These are phyloP conservation scores for Ischnura elegans DNA, from an alignment of 2,888 invertebrate genomes.

Conservation along the genomic window DNA sequence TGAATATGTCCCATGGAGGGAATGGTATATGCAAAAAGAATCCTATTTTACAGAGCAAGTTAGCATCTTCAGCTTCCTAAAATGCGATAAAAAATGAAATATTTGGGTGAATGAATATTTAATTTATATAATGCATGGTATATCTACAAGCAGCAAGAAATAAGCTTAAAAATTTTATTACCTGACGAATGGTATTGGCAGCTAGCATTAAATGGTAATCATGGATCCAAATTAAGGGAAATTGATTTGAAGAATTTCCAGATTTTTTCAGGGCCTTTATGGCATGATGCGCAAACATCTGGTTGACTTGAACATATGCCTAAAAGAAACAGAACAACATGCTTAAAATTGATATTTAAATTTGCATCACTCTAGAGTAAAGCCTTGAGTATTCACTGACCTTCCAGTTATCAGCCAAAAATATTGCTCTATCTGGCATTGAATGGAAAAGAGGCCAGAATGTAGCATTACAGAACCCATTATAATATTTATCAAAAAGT, in stretches of 20 bases:
- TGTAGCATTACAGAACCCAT: constrained; percentile 78
- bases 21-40: constrained; percentile 81
- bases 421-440: constrained; percentile 77
- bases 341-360: background rate
- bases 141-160: background rate
- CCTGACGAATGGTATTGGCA: constrained; percentile 78
- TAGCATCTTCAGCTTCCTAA: constrained; percentile 76
- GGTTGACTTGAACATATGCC: constrained; percentile 76
- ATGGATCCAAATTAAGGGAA: constrained; percentile 80
- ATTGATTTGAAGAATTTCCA: constrained; percentile 73
- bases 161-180: constrained; percentile 70
- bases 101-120: background rate
- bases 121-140: background rate
- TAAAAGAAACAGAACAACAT: constrained; percentile 69
- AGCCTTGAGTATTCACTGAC: constrained; percentile 71
- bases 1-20: constrained; percentile 79
- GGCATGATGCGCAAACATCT: constrained; percentile 76
- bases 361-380: background rate
- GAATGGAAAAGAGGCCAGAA: constrained; percentile 78
- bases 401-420: constrained; percentile 76
- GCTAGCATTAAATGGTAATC: constrained; percentile 80
- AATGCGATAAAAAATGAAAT: constrained; percentile 64
- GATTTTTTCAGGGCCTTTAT: constrained; percentile 75
- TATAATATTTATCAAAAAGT: constrained; percentile 76
- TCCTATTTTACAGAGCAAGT: constrained; percentile 77